Conservation (phyloP, 1,140 invertebrate genomes). For the Micrasema longulum region DNA sequence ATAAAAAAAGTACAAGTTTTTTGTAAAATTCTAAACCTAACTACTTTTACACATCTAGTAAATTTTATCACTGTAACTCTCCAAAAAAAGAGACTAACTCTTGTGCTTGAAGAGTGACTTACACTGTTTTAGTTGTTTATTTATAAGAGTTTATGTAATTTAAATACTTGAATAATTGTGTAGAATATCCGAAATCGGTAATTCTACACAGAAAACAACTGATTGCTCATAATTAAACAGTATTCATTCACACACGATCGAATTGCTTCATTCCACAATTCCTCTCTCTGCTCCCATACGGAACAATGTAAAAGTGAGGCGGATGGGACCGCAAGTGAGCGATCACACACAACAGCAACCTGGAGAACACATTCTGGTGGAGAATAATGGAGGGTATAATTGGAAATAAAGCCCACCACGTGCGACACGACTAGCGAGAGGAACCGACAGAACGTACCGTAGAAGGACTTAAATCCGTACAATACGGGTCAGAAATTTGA, state of each 20-base stretch:
- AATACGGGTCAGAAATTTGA: not conserved
- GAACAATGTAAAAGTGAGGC: too few species aligned
- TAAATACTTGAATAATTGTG: not conserved
- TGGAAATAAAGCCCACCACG: constrained; percentile 46
- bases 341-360: not conserved
- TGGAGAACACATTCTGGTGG: constrained; percentile 7
- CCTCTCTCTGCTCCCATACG: not conserved
- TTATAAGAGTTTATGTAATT: not conserved
- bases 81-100: too few species aligned
- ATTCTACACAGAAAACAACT: not conserved
- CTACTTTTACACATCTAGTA: too few species aligned
- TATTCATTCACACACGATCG: not conserved
- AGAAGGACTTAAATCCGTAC: not conserved
- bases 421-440: not conserved
- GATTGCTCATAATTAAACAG: not conserved
- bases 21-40: too few species aligned
- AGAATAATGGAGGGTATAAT: constrained; percentile 49
- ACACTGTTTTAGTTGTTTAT: too few species aligned
- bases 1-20: too few species aligned
- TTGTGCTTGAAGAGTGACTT: too few species aligned
- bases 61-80: too few species aligned
- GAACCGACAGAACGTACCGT: not conserved
- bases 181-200: not conserved
- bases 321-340: constrained; percentile 17
- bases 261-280: not conserved